phyloP scores from a whole-genome alignment of 2,888 invertebrate species.

The Euclidia mi region DNA sequence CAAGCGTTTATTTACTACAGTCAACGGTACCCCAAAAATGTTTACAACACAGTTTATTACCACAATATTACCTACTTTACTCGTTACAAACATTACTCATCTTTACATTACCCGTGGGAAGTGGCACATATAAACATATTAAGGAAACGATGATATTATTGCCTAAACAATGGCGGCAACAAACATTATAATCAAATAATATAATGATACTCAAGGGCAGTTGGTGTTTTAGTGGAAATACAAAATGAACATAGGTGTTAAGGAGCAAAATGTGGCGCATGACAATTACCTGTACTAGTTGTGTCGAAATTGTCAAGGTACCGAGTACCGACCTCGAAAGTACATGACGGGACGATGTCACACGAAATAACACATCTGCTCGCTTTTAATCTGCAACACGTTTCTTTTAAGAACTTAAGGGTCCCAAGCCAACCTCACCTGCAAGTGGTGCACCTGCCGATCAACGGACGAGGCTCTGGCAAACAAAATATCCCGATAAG shows the following conservation, averaged over 20 bases:
- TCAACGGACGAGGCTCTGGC: no score
- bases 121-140: neutral
- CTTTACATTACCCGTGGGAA: constrained; percentile 4
- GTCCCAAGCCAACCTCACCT: no score
- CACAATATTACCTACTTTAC: no score
- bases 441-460: no score
- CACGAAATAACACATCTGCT: constrained; percentile 20
- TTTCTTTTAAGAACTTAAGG: neutral
- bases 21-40: no score
- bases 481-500: no score
- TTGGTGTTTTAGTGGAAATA: neutral
- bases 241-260: constrained; percentile 24
- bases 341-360: constrained; percentile 22
- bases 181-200: no score
- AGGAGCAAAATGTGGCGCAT: constrained; percentile 36
- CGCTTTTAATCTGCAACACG: constrained; percentile 14
- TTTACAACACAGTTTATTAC: no score
- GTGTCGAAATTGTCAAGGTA: constrained; percentile 44
- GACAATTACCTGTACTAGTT: constrained; percentile 31
- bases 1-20: no score
- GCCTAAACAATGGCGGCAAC: no score
- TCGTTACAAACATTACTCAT: neutral
- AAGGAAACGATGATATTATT: neutral
- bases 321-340: constrained; percentile 39
- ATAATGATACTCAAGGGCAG: neutral